Evolutionary conservation across 2,888 invertebrate species (phyloP), one percentile per base, ranked within the genome.

Genomic region (Campoletis raptor): DNA sequence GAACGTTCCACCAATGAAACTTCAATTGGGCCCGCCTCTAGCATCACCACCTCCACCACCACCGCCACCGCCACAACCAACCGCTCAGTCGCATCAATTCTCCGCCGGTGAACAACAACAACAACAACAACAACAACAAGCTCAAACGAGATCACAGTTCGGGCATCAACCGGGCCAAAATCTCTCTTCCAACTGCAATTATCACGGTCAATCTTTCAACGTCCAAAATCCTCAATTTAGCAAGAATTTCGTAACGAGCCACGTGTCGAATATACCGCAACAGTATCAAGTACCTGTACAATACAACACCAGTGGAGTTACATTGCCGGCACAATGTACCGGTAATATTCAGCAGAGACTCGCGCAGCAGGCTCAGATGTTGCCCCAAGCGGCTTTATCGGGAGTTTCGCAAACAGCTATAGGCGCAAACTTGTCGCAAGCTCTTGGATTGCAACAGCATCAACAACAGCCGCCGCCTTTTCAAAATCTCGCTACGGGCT

Each of bases 191-290:
- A 74, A 89, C 48, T 90, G 90, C 74, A 40, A 40, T 10, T 93
- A 91, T 67, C 90, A 90, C n/a, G 91, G 87, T 86, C 92, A 91
- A 74, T 85, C 92, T 0, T 93, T 93, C 37, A 93, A 90, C 74
- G 91, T 92, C 21, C 93, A 92, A 37, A 92, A 91, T 85, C 91
- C 93, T 0, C 92, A 93, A 70, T 93, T 93, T 40, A 88, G 89
- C 10, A 93, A 93, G 52, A 93, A 91, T 81, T 92, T 93, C 30
- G 89, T 92, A 18, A 83, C 90, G 0, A 91, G 88, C 73, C 89
- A 89, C 24, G 67, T 85, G n/a, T 73, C 88, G 18, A 90, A 88
- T 74, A 52, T 90, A 18, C 69, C 89, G n/a, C 88, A 88, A 70
- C 88, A 88, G 76, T 90, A 87, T 54, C 87, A 85, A 42, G 85